These are phyloP conservation scores for Spatulosminthurus flaviceps DNA, from an alignment of 2,888 invertebrate genomes.

Conservation along the genomic window DNA sequence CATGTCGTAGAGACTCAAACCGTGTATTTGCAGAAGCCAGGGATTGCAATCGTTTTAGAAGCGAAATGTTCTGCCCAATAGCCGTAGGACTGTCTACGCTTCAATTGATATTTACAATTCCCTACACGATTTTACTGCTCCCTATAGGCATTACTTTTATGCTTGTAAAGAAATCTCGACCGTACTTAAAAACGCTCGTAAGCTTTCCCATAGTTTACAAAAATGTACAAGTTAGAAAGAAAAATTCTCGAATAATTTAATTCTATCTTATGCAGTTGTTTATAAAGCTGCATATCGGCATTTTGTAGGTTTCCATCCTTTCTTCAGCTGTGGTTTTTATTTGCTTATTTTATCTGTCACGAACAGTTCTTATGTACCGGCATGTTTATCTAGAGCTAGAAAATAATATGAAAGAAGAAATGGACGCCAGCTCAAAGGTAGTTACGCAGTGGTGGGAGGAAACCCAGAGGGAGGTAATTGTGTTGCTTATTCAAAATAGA, in stretches of 20 bases:
- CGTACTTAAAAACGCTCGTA: slow-evolving; percentile 15
- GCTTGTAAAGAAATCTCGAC: neutral
- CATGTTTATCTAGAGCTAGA: neutral
- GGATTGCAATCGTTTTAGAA: neutral
- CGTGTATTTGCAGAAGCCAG: neutral
- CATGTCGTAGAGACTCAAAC: neutral
- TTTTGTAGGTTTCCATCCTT: neutral
- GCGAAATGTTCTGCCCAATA: neutral
- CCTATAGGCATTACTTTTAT: neutral
- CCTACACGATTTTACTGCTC: neutral
- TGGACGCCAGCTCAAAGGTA: neutral
- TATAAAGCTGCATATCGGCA: no score
- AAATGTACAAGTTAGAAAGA: no score
- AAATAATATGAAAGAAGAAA: neutral
- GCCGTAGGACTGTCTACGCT: neutral
- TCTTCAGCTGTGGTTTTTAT: slow-evolving; percentile 11
- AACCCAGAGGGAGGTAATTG: slow-evolving; percentile 12
- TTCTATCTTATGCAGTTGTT: no score
- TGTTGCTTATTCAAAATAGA: no score
- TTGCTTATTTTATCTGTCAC: slow-evolving; percentile 9
- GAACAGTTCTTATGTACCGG: neutral
- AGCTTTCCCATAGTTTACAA: neutral
- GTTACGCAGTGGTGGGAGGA: neutral
- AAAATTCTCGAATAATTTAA: no score
- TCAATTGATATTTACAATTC: neutral